Conservation (phyloP, 2,113 vertebrate species). For the Embiotoca jacksoni region DNA sequence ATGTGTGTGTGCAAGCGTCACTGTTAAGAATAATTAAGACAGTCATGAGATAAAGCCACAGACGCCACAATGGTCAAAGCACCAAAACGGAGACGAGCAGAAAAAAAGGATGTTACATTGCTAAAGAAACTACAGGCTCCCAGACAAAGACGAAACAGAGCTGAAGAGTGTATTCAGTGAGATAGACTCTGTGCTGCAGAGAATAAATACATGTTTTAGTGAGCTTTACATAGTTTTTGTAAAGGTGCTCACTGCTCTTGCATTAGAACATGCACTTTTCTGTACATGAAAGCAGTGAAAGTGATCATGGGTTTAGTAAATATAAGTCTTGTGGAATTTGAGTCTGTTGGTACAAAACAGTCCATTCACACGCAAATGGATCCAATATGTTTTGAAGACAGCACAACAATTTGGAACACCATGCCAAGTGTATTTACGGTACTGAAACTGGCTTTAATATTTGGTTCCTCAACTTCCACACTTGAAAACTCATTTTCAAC, state of each 20-base stretch:
- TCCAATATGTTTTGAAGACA: neutral
- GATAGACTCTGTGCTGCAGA: neutral
- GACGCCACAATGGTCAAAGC: conserved; percentile 22
- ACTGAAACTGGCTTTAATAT: neutral
- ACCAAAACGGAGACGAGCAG: conserved; percentile 19
- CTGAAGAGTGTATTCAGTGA: neutral
- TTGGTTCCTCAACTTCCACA: neutral
- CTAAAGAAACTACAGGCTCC: conserved; percentile 20
- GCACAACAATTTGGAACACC: neutral
- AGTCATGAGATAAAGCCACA: conserved; percentile 14
- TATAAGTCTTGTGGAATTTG: neutral
- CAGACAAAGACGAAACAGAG: conserved; percentile 12
- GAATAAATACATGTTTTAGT: neutral
- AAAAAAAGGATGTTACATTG: neutral
- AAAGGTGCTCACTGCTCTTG: neutral
- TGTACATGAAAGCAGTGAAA: neutral
- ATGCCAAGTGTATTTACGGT: neutral
- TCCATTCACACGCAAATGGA: neutral
- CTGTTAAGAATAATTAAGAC: conserved; percentile 9
- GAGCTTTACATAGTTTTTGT: neutral
- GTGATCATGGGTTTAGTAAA: neutral
- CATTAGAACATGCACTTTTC: neutral
- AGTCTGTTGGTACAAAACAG: neutral
- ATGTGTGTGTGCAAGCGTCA: conserved; percentile 19
- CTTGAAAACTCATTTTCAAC: neutral